phyloP scores from a whole-genome alignment of 64 coral and sea anemone species.

The Pachyseris speciosa region DNA sequence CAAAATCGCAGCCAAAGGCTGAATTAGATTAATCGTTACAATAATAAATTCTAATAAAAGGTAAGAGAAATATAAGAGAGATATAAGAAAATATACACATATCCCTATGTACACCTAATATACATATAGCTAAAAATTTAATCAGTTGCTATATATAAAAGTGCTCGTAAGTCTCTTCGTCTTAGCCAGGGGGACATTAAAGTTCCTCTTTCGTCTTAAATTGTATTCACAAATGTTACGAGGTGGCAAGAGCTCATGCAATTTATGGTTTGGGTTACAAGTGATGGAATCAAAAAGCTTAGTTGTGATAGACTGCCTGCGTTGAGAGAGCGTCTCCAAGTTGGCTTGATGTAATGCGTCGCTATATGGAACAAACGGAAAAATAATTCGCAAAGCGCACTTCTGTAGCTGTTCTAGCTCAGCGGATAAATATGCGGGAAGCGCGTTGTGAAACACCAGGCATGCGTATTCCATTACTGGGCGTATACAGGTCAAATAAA shows the following conservation, averaged over 20 bases:
- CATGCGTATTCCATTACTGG: conserved; percentile 44
- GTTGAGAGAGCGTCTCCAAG: conserved; percentile 10
- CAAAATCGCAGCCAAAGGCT: too few species aligned
- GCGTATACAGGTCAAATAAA: conserved; percentile 37
- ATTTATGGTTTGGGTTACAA: conserved; percentile 29
- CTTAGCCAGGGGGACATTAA: conserved; percentile 9
- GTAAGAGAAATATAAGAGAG: too few species aligned
- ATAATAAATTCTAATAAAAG: too few species aligned
- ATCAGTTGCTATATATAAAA: too few species aligned
- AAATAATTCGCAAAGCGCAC: conserved; percentile 8
- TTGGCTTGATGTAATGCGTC: neutral
- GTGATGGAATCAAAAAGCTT: conserved; percentile 27
- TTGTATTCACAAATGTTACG: conserved; percentile 3
- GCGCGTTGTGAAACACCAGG: conserved; percentile 34
- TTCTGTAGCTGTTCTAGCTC: conserved; percentile 13
- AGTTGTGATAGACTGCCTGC: neutral
- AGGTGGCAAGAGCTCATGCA: conserved; percentile 13
- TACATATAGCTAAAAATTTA: too few species aligned
- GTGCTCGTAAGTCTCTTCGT: conserved; percentile 16
- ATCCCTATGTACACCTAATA: too few species aligned
- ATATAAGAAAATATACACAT: too few species aligned
- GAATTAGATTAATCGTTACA: too few species aligned
- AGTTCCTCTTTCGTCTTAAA: conserved; percentile 19
- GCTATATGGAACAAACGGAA: neutral
- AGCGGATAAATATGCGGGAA: conserved; percentile 24